phyloP scores from a whole-genome alignment of 2,797 vertebrate species.

The Sebastes flavidus region DNA sequence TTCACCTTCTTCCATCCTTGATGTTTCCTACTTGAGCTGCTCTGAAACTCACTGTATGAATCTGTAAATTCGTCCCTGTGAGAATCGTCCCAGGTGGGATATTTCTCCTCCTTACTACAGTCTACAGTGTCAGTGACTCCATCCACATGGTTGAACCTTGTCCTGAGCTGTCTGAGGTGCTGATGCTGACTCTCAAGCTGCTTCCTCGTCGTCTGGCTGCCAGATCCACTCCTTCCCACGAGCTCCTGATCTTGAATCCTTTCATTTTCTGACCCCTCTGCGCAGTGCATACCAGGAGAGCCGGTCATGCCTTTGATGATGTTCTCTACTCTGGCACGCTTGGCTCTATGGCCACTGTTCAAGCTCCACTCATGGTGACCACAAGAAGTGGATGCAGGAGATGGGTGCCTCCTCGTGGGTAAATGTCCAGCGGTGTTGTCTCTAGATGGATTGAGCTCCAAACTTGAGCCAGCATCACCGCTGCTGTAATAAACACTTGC shows the following conservation, averaged over 20 bases:
- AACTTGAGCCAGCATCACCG: conserved; percentile 36
- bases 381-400: conserved; percentile 31
- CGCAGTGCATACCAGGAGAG: conserved; percentile 41
- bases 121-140: conserved; percentile 1
- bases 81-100: conserved; percentile 16
- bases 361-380: conserved; percentile 59
- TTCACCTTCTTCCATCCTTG: conserved; percentile 57
- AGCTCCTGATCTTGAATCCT: conserved; percentile 68
- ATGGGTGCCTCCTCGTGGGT: conserved; percentile 19
- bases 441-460: conserved; percentile 32
- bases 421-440: conserved; percentile 27
- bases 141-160: conserved; percentile 62
- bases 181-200: conserved; percentile 77
- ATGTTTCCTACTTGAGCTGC: not conserved
- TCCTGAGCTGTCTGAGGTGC: conserved; percentile 76
- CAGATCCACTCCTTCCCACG: conserved; percentile 12
- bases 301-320: conserved; percentile 86
- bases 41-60: conserved; percentile 14
- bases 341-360: conserved; percentile 78
- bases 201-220: conserved; percentile 46
- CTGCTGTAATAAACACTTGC: conserved; percentile 55
- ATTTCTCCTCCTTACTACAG: conserved; percentile 4
- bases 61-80: not conserved
- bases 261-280: conserved; percentile 49
- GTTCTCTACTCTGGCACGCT: conserved; percentile 89